phyloP scores from a whole-genome alignment of 1,140 invertebrate species.

The Achatina immaculata region DNA sequence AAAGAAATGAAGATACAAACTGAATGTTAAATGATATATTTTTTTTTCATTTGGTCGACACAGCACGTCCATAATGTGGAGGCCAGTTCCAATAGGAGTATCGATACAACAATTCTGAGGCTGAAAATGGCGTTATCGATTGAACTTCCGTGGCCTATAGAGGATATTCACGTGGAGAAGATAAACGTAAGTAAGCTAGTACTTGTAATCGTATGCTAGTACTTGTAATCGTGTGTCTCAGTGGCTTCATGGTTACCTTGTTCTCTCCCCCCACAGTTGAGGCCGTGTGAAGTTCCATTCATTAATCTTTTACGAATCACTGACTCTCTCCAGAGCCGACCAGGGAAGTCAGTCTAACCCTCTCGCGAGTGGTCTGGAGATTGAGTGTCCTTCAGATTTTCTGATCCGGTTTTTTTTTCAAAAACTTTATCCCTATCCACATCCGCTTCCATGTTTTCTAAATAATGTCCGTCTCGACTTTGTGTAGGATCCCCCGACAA shows the following conservation, averaged over 20 bases:
- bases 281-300: not conserved
- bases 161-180: constrained; percentile 19
- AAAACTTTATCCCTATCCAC: too few species aligned
- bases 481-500: too few species aligned
- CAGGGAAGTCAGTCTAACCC: not conserved
- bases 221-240: not conserved
- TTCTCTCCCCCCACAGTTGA: not conserved
- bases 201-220: not conserved
- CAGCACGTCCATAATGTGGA: constrained; percentile 26
- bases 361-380: not conserved
- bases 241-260: not conserved
- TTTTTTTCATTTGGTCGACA: not conserved
- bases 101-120: constrained; percentile 19
- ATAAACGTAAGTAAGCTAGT: constrained; percentile 32
- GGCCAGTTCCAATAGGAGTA: constrained; percentile 29
- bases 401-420: too few species aligned
- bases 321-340: not conserved
- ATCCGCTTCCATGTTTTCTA: too few species aligned
- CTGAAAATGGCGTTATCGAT: constrained; percentile 19
- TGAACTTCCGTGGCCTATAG: constrained; percentile 14
- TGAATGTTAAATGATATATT: not conserved
- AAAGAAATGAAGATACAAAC: too few species aligned
- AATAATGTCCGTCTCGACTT: too few species aligned
- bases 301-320: not conserved
- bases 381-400: too few species aligned